These are phyloP conservation scores for Brienomyrus longianalis DNA, from an alignment of 2,113 vertebrate species.

Conservation along the genomic window DNA sequence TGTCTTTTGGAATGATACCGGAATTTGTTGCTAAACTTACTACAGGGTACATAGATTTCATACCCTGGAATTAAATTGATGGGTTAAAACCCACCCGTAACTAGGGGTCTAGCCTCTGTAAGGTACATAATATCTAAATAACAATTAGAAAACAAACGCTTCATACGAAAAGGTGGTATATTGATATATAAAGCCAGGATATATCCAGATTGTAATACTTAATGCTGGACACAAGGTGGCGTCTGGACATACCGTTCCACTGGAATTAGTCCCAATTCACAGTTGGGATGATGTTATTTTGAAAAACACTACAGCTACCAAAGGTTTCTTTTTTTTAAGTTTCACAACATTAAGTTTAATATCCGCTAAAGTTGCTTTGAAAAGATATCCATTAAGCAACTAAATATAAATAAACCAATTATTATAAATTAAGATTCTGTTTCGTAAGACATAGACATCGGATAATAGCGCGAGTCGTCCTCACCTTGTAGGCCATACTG, in stretches of 20 bases:
- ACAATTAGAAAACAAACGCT: neutral
- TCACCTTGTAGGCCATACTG: conserved; percentile 90
- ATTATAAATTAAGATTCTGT: neutral
- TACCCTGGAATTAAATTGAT: neutral
- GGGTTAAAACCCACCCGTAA: neutral
- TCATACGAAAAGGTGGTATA: neutral
- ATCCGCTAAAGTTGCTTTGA: neutral
- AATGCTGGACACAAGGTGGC: conserved; percentile 4
- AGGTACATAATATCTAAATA: neutral
- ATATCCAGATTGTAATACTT: neutral
- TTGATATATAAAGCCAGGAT: neutral
- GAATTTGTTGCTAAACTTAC: neutral
- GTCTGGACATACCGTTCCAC: neutral
- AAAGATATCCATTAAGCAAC: neutral
- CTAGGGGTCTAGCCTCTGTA: neutral
- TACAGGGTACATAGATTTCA: neutral
- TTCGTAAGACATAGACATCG: neutral
- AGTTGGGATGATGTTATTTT: neutral
- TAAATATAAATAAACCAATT: neutral
- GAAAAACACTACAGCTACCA: neutral
- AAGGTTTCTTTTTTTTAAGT: neutral
- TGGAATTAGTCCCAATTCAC: neutral
- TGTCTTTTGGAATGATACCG: neutral
- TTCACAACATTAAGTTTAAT: neutral
- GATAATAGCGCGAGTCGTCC: neutral